Conservation (phyloP, 2,113 vertebrate species). For the Chaetodon auriga region DNA sequence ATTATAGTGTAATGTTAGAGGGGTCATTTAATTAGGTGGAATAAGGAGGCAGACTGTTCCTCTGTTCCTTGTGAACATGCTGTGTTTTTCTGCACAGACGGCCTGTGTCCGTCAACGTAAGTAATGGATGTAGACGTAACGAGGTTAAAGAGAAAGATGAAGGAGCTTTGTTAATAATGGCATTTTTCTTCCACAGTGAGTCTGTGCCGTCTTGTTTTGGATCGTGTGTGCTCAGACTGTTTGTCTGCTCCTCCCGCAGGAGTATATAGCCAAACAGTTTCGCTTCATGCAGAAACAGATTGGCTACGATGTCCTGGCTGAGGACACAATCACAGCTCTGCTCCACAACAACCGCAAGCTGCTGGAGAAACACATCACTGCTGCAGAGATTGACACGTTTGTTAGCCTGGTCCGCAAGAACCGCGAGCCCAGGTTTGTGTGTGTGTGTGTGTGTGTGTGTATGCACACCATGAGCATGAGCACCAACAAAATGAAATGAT, state of each 20-base stretch:
- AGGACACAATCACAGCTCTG: constrained; percentile 97
- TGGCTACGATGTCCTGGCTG: constrained; percentile 97
- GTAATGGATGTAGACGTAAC: background rate
- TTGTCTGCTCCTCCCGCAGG: constrained; percentile 80
- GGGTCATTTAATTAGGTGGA: constrained; percentile 10
- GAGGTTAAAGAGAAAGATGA: constrained; percentile 1
- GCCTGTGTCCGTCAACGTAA: constrained; percentile 1
- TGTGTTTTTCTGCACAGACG: background rate
- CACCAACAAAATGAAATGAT: background rate
- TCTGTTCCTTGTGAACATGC: constrained; percentile 2
- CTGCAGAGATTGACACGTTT: constrained; percentile 98
- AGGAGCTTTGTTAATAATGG: background rate
- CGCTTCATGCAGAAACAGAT: constrained; percentile 99
- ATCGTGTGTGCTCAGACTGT: constrained; percentile 16
- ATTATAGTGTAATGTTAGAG: constrained; percentile 10
- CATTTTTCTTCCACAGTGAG: background rate
- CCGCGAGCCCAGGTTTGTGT: constrained; percentile 94
- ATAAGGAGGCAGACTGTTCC: background rate
- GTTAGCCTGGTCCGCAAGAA: constrained; percentile 99
- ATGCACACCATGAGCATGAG: no score
- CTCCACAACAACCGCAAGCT: constrained; percentile 98
- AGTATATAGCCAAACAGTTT: constrained; percentile 99
- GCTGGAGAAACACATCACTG: constrained; percentile 98
- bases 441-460: background rate
- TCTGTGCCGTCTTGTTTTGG: background rate